Percentiles rank a stretch among this genome's conserved stretches.
phyloP scores from a whole-genome alignment of 2,888 invertebrate genomes.

The Ennomos quercinarius region DNA sequence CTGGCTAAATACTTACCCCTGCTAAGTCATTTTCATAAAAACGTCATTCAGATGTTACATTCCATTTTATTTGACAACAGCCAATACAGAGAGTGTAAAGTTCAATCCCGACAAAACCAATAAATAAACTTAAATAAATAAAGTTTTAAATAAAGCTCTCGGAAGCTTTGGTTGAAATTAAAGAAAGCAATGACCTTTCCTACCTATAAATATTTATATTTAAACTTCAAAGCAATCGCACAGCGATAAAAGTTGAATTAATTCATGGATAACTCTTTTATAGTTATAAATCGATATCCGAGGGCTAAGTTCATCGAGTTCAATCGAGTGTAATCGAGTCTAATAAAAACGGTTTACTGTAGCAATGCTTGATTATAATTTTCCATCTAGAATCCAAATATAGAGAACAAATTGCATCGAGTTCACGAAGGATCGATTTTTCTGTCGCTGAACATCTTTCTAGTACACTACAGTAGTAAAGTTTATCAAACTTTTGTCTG shows the following conservation, averaged over 20 bases:
- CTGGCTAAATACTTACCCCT: too few species aligned
- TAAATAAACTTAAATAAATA: constrained; percentile 16
- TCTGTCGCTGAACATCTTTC: too few species aligned
- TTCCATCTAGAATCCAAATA: too few species aligned
- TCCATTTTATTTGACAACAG: too few species aligned
- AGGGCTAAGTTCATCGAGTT: not conserved
- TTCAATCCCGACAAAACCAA: not conserved
- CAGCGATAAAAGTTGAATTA: constrained; percentile 33
- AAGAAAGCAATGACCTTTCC: constrained; percentile 32
- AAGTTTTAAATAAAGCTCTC: constrained; percentile 15
- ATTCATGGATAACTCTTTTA: constrained; percentile 7
- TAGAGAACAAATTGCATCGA: too few species aligned
- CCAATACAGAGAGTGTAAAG: not conserved
- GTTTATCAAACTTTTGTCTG: not conserved
- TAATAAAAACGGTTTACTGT: too few species aligned
- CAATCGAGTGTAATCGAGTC: too few species aligned
- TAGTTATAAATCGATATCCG: not conserved
- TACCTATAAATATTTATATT: constrained; percentile 34
- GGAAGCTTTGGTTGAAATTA: constrained; percentile 17
- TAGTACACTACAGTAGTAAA: too few species aligned
- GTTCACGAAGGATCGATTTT: too few species aligned
- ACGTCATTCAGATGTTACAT: too few species aligned
- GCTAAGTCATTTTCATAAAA: too few species aligned
- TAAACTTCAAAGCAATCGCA: constrained; percentile 37
- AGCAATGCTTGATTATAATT: too few species aligned